Evolutionary conservation across 2,888 invertebrate species (phyloP), one percentile per base, ranked within the genome.

Genomic region (Calliopum simillimum): DNA sequence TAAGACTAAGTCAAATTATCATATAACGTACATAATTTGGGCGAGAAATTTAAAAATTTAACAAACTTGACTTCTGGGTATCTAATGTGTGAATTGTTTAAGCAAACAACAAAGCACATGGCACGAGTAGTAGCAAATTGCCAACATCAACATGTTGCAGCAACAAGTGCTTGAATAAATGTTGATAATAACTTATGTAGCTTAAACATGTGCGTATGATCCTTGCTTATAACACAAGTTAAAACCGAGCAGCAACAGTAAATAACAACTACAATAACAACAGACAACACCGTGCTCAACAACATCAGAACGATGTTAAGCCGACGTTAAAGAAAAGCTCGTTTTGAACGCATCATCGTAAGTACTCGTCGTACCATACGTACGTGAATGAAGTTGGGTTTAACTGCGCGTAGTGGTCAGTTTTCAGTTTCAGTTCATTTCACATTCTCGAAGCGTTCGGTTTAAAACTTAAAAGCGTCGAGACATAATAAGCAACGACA

Each of bases 381-480:
- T 16, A 43, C 53, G 44, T 44, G 46, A 16, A 12, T 49, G 56
- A 68, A 68, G 69, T 73, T 72, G 68, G 68, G 72, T 76, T 74
- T 68, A 68, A 66, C 67, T 49, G 46, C 49, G 51, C 23, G 47
- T n/a, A 61, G 51, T 70, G 68, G 61, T 56, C 25, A 67, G 64
- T 66, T 71, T 0, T 65, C 68, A 71, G 55, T 47, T 72, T 73
- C 75, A 76, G 77, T 77, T 74, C 68, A 59, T 58, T 68, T 76
- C 73, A 58, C 73, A 72, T 71, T 72, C 46, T 74, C 74, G 73
- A 71, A 68, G 73, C 65, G 75, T 62, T 68, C 75, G 75, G 77
- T 77, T 73, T 74, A 63, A 47, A 66, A 59, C 68, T 59, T 44
- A 19, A 44, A 19, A 19, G 53, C 19, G 53, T n/a, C 25, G 23